These are phyloP conservation scores for Oegoconia quadripuncta DNA, from an alignment of 2,888 invertebrate species.

Conservation along the genomic window DNA sequence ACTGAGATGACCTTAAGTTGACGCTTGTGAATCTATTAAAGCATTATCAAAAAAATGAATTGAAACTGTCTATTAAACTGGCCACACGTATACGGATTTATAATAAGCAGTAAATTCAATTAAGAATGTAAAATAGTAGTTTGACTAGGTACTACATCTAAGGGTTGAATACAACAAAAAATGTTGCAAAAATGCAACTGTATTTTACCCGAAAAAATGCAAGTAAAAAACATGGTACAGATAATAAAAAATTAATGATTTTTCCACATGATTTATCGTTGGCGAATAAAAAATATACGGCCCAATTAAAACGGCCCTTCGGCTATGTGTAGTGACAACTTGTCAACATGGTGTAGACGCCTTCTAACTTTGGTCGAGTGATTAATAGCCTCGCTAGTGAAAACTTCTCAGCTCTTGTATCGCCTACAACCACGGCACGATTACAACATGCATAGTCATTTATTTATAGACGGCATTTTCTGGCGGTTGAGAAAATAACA, in stretches of 20 bases:
- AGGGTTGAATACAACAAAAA: too few species aligned
- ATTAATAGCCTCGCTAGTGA: conserved; percentile 32
- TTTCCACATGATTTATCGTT: conserved; percentile 23
- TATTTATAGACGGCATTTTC: background rate
- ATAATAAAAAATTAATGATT: conserved; percentile 16
- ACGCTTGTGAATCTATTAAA: too few species aligned
- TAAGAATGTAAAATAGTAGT: too few species aligned
- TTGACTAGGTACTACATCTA: too few species aligned
- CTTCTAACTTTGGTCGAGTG: conserved; percentile 29
- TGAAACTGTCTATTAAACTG: too few species aligned
- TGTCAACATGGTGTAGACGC: conserved; percentile 27
- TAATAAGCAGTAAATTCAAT: too few species aligned
- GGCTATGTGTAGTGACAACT: conserved; percentile 29
- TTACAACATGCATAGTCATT: conserved; percentile 23
- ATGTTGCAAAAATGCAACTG: background rate
- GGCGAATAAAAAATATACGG: conserved; percentile 20
- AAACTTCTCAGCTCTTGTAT: conserved; percentile 33
- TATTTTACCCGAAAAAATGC: background rate
- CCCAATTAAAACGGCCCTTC: conserved; percentile 31
- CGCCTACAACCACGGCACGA: conserved; percentile 14
- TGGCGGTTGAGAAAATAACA: too few species aligned
- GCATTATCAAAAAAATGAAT: too few species aligned
- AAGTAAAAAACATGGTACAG: background rate
- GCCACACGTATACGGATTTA: too few species aligned
- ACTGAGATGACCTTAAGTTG: too few species aligned